Conservation (phyloP, 2,797 vertebrate genomes). For the Psittacula derbiana region DNA sequence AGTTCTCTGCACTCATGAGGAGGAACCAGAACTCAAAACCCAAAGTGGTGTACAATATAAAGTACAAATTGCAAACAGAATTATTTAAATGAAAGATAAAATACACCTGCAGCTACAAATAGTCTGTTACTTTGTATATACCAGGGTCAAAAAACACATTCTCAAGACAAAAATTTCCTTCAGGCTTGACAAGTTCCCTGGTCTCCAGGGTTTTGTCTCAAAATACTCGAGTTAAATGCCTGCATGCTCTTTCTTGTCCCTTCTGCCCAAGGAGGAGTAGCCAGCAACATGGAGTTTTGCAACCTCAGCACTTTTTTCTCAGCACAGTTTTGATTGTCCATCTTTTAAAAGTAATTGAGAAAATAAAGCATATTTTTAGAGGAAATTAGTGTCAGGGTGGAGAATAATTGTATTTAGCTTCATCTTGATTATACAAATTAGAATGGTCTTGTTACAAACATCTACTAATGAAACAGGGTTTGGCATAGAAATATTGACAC, state of each 20-base stretch:
- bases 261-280: background rate
- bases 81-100: background rate
- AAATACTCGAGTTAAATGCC: background rate
- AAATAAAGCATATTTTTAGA: background rate
- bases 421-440: constrained; percentile 59
- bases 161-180: background rate
- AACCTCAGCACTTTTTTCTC: background rate
- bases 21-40: background rate
- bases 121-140: background rate
- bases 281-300: background rate
- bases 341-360: background rate
- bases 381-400: constrained; percentile 8
- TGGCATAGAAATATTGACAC: constrained; percentile 46
- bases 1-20: background rate
- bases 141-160: background rate
- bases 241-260: background rate
- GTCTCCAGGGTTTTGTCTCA: background rate
- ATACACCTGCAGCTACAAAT: background rate
- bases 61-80: background rate
- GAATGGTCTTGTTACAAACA: constrained; percentile 55
- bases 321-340: background rate
- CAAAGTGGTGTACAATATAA: background rate
- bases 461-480: constrained; percentile 44
- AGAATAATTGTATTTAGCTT: constrained; percentile 40
- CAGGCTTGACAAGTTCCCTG: background rate